Percentiles rank a stretch among this genome's conserved stretches.
Evolutionary conservation across 1,140 invertebrate species (phyloP).

Genomic region (Panagrolaimus sp.): DNA sequence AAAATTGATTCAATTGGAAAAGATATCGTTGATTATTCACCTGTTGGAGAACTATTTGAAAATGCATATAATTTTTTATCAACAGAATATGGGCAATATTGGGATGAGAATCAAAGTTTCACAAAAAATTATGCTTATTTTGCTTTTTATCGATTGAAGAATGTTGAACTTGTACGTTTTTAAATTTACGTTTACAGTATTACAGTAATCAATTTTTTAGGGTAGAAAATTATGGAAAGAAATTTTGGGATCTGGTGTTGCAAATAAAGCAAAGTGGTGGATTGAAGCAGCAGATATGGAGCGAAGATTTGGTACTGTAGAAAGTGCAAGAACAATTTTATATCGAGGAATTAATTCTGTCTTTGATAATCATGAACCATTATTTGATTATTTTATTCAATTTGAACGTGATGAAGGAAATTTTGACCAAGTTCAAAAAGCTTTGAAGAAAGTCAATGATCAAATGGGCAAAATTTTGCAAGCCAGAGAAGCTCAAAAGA

Average conservation of each 20-base stretch:
- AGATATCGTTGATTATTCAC: background rate
- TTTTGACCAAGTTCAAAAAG: slow-evolving; percentile 37
- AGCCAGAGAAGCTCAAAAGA: slow-evolving; percentile 1
- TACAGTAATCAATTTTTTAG: slow-evolving; percentile 26
- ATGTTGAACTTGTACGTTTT: slow-evolving; percentile 10
- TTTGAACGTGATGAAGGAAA: slow-evolving; percentile 49
- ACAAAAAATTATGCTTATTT: slow-evolving; percentile 42
- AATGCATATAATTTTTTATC: background rate
- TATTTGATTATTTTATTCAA: slow-evolving; percentile 40
- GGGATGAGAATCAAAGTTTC: slow-evolving; percentile 27
- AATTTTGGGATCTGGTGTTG: slow-evolving; percentile 28
- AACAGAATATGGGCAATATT: background rate
- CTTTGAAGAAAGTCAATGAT: slow-evolving; percentile 37
- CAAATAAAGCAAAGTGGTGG: slow-evolving; percentile 26
- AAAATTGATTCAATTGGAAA: background rate
- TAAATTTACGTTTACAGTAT: slow-evolving; percentile 16
- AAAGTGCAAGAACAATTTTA: slow-evolving; percentile 39
- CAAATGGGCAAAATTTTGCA: slow-evolving; percentile 18
- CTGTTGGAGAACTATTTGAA: background rate
- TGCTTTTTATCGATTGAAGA: background rate
- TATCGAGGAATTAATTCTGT: slow-evolving; percentile 44
- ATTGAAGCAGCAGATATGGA: slow-evolving; percentile 39
- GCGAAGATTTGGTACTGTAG: slow-evolving; percentile 36
- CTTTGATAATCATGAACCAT: slow-evolving; percentile 25
- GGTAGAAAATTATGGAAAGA: slow-evolving; percentile 39